Evolutionary conservation across 1,140 invertebrate species (phyloP), one percentile per base, ranked within the genome.

Genomic region (Aphelenchoides fujianensis): DNA sequence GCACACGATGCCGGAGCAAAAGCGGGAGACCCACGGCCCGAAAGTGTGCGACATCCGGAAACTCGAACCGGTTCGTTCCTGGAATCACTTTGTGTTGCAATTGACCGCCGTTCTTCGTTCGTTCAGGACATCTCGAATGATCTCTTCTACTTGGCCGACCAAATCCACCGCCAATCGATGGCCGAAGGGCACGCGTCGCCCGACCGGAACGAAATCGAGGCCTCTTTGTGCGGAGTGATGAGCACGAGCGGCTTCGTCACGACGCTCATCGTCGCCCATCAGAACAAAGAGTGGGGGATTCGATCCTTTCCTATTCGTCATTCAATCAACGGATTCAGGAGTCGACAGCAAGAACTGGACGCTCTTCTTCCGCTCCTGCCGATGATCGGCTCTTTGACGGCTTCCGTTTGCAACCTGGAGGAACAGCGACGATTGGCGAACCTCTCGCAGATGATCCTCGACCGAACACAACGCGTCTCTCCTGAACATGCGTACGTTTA

Each of bases 381-480:
- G 52, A 79, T 80, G 77, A 74, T 80, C 52, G 80, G 63, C 2
- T 77, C 76, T 32, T 52, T 80, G 36, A 76, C 79, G 76, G 76
- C 79, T n/a, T 72, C 81, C 35, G 72, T 82, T 28, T 75, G 52
- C 34, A 80, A 80, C 67, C 62, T 80, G 23, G 79, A 80, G 37
- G 79, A 80, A 57, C 79, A 80, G 54, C 74, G 73, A 55, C 62
- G 80, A 31, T 37, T 82, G n/a, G 77, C 79, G 9, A 70, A 81
- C 7, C 79, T 82, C 31, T 75, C 76, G 27, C 77, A 80, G 66
- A 53, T 80, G n/a, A 79, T 80, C 48, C 66, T 80, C 2, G 78
- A 76, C 53, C 81, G 75, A 76, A 79, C 79, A 9, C 79, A 80
- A 59, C 79, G 78, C 57, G 79, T 80, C 28, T n/a, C n/a, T n/a